Base-by-base conservation (phyloP, 2,797 vertebrate species). In the Ctenosaura bakeri region DNA sequence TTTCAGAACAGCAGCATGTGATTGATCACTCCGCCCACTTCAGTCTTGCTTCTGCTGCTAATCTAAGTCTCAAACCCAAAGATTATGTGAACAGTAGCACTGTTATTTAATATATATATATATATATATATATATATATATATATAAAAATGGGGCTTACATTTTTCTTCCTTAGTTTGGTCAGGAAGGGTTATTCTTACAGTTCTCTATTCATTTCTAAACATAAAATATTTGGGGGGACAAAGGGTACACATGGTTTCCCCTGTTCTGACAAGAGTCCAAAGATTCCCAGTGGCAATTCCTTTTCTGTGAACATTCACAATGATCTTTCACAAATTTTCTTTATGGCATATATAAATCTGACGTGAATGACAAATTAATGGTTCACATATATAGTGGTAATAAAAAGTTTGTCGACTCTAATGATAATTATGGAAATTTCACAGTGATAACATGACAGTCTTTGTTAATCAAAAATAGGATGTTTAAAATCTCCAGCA, bases 341-440 rank as follows among this genome's bases (percentile, higher is more conserved):
- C 38, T 50, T 66, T 71, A n/a, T 22, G 50, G 56, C n/a, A 42
- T 76, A 29, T 29, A 85, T 6, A 52, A 79, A 79, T 10, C 12
- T 69, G 62, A 54, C 12, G 38, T 24, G 20, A 84, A 38, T 52
- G 3, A 32, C 46, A 73, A 62, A n/a, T 78, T 64, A 85, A 26
- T 6, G 46, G 82, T 89, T 92, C 87, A 76, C 8, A 89, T 38
- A 83, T 59, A 84, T 29, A 10, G 62, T 69, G 9, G 83, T 26
- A 89, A 73, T 32, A 82, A 71, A 85, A 76, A 38, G 62, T 64
- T 24, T 64, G 24, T 66, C 6, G 26, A 26, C 24, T 14, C 13
- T 56, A 56, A 56, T 56, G 4, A 54, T 54, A 56, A 16, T 56
- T 56, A 56, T 56, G 56, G 56, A 56, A 56, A 66, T 26, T 66